A percentile compares a stretch with the other conserved stretches of the same genome.
Evolutionary conservation across 64 coral and sea anemone genomes (phyloP).

Genomic region (Stylophora pistillata): DNA sequence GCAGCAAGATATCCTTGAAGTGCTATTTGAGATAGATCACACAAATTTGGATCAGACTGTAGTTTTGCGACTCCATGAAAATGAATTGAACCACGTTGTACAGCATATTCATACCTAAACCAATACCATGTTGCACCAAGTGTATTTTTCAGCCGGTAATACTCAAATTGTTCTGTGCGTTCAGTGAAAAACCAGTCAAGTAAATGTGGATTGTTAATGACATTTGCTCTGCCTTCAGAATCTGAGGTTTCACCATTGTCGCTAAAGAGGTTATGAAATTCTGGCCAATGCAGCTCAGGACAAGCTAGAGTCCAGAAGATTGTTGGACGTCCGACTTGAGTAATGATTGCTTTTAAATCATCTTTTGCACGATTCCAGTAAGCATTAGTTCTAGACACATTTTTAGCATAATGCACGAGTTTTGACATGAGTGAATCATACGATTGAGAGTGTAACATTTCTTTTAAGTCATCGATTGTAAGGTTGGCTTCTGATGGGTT

Average conservation of each 20-base stretch:
- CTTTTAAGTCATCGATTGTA: conserved; percentile 57
- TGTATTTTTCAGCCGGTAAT: conserved; percentile 42
- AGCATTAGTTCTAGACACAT: conserved; percentile 47
- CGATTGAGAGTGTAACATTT: conserved; percentile 54
- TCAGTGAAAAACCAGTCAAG: conserved; percentile 73
- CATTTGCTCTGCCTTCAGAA: conserved; percentile 46
- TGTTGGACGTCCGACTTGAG: conserved; percentile 21
- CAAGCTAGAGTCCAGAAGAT: conserved; percentile 65
- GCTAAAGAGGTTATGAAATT: conserved; percentile 56
- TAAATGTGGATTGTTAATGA: conserved; percentile 56
- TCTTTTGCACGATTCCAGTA: conserved; percentile 54
- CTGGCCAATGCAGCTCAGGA: conserved; percentile 59
- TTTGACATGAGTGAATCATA: conserved; percentile 69
- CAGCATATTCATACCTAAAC: conserved; percentile 61
- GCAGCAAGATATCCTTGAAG: conserved; percentile 34
- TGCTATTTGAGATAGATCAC: conserved; percentile 49
- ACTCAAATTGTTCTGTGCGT: conserved; percentile 57
- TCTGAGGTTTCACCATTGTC: not conserved
- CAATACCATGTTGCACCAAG: conserved; percentile 44
- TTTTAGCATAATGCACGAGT: conserved; percentile 75
- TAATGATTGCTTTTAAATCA: conserved; percentile 61
- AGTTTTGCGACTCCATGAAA: conserved; percentile 52
- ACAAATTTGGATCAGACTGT: not conserved
- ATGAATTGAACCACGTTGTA: conserved; percentile 40
- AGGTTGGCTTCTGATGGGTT: conserved; percentile 66